Percentiles rank a stretch among this genome's conserved stretches.
These are phyloP conservation scores for Luehdorfia chinensis DNA, from an alignment of 1,140 invertebrate genomes.

Conservation along the genomic window DNA sequence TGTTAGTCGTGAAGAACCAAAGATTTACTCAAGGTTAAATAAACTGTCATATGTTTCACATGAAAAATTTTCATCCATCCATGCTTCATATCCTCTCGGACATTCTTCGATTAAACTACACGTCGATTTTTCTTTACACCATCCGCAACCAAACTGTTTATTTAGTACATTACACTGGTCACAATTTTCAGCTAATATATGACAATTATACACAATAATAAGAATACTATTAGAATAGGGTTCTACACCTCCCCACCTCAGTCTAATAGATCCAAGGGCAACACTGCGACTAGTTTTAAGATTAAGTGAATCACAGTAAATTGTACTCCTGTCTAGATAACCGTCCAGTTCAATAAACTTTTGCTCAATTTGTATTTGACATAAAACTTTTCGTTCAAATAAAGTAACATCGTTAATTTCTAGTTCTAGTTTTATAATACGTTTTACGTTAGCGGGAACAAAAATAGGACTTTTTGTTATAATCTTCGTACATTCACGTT, in stretches of 20 bases:
- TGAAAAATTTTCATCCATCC: slow-evolving; percentile 16
- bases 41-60: slow-evolving; percentile 8
- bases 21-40: no score
- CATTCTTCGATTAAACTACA: slow-evolving; percentile 26
- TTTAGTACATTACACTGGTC: slow-evolving; percentile 20
- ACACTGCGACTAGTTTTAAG: slow-evolving; percentile 18
- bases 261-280: slow-evolving; percentile 19
- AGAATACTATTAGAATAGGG: slow-evolving; percentile 25
- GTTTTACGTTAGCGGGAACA: slow-evolving; percentile 20
- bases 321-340: slow-evolving; percentile 4
- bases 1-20: no score
- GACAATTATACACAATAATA: slow-evolving; percentile 23
- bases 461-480: slow-evolving; percentile 21
- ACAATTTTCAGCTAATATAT: slow-evolving; percentile 19
- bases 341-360: slow-evolving; percentile 17
- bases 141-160: slow-evolving; percentile 24
- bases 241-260: slow-evolving; percentile 26
- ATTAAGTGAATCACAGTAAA: slow-evolving; percentile 20
- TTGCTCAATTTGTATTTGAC: slow-evolving; percentile 24
- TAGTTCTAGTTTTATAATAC: slow-evolving; percentile 22
- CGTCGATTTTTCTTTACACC: slow-evolving; percentile 22
- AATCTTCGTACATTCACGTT: slow-evolving; percentile 23
- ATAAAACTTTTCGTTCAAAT: slow-evolving; percentile 22
- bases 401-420: slow-evolving; percentile 28
- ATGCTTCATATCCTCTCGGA: slow-evolving; percentile 14